phyloP scores from a whole-genome alignment of 35 echinoderm and acorn worm species.

The Acanthaster planci region DNA sequence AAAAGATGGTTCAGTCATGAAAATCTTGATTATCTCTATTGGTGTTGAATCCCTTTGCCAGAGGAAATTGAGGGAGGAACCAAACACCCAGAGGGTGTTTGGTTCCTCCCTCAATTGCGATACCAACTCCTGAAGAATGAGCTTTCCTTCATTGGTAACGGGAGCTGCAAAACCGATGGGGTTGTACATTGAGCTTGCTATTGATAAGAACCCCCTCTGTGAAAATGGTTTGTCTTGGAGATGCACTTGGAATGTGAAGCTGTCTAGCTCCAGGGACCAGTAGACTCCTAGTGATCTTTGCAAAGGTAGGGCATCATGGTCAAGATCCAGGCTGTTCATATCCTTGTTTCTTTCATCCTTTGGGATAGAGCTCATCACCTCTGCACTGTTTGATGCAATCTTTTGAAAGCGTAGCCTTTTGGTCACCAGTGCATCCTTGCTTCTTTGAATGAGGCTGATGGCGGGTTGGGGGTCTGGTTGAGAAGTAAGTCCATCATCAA shows the following conservation, averaged over 20 bases:
- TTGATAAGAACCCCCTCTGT: conserved; percentile 39
- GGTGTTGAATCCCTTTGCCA: conserved; percentile 13
- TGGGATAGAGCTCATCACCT: conserved; percentile 41
- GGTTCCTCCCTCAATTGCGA: background rate
- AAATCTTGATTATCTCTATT: background rate
- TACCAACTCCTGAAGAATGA: conserved; percentile 35
- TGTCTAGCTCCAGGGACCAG: conserved; percentile 52
- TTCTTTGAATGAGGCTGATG: conserved; percentile 39
- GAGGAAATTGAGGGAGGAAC: too few species aligned
- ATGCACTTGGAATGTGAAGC: conserved; percentile 39
- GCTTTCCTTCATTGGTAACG: conserved; percentile 33
- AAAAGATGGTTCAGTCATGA: background rate
- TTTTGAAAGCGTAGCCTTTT: conserved; percentile 58
- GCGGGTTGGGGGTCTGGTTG: conserved; percentile 14
- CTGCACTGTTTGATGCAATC: conserved; percentile 43
- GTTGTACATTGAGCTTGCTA: conserved; percentile 49
- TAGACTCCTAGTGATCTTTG: conserved; percentile 50
- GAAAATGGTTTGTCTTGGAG: conserved; percentile 37
- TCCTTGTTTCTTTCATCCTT: conserved; percentile 32
- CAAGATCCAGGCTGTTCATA: conserved; percentile 44
- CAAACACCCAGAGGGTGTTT: too few species aligned
- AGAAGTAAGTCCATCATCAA: conserved; percentile 66
- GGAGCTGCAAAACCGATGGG: conserved; percentile 59
- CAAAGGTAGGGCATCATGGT: conserved; percentile 17
- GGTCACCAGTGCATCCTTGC: conserved; percentile 22